phyloP scores from a whole-genome alignment of 2,113 vertebrate species.

The Leptodactylus fuscus region DNA sequence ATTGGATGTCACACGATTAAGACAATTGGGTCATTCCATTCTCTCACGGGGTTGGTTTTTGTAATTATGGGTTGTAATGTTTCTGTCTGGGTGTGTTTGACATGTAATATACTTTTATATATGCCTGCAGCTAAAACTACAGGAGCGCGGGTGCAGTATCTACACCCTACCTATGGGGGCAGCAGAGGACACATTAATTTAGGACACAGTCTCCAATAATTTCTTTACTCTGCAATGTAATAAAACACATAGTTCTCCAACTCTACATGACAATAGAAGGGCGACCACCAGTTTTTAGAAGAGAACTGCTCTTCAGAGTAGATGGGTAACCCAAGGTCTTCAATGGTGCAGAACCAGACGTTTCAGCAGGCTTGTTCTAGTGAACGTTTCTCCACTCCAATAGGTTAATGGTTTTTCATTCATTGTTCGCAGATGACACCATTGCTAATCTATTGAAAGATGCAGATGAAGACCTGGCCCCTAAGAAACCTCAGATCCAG shows the following conservation, averaged over 20 bases:
- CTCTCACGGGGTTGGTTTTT: background rate
- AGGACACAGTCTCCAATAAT: background rate
- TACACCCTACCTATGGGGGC: background rate
- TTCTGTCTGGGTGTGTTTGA: slow-evolving; percentile 11
- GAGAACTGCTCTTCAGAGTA: background rate
- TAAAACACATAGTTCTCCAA: no score
- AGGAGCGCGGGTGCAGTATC: background rate
- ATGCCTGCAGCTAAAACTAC: background rate
- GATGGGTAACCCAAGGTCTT: background rate
- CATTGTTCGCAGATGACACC: slow-evolving; percentile 63
- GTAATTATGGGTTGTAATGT: slow-evolving; percentile 11
- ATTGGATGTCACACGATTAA: background rate
- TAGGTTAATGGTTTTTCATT: background rate
- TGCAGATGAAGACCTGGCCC: background rate
- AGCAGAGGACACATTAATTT: background rate
- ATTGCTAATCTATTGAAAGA: slow-evolving; percentile 6
- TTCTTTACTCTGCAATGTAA: no score
- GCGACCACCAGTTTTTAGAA: no score
- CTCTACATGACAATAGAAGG: background rate
- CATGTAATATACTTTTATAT: background rate
- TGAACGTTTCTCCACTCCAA: background rate
- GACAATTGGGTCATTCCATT: background rate
- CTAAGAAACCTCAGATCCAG: slow-evolving; percentile 65
- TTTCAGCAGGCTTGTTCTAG: background rate
- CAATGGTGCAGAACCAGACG: background rate